Base-by-base conservation (phyloP, 1,140 invertebrate genomes). In the Sarcophaga bullata region DNA sequence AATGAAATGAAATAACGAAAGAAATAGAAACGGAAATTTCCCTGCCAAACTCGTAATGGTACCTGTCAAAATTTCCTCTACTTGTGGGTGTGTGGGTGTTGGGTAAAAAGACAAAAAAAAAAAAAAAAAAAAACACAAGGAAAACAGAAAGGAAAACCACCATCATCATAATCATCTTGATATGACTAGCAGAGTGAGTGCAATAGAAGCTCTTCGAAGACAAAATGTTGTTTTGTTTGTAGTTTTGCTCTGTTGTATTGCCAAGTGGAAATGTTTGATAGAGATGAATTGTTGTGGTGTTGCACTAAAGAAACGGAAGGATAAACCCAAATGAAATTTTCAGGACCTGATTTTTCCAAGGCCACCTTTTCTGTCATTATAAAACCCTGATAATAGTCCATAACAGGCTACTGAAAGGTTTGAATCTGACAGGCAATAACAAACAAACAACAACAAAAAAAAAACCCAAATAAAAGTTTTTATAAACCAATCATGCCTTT, bases 1-100 rank as follows among this genome's bases (percentile, higher is more conserved):
- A 52, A 78, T 37, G 48, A 49, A 50, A 81, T 17, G 52, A 85
- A 82, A 83, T 80, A 84, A 73, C 58, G 48, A 54, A 47, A 82
- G 50, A 81, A 58, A 25, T 19, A 73, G 13, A 68, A 82, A 81
- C 81, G 84, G 82, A 86, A 85, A 85, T 87, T 83, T 84, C 76
- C 82, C 85, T 85, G 86, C 86, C 87, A 86, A 89, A 89, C 87
- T 89, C 89, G 89, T 89, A 89, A 89, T 88, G 86, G 85, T 88
- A 87, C 87, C 87, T 89, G 87, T 89, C 87, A 88, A 89, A 89
- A 89, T 87, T 89, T 86, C 85, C 87, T 89, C n/a, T 58, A 81
- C 76, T 81, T 82, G 19, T 37, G 25, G 25, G 25, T 37, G 15
- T 54, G 25, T 82, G 52, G 47, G n/a, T n/a, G n/a, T n/a, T 37